Base-by-base conservation (phyloP, 2,113 vertebrate species). In the Grammomys surdaster region DNA sequence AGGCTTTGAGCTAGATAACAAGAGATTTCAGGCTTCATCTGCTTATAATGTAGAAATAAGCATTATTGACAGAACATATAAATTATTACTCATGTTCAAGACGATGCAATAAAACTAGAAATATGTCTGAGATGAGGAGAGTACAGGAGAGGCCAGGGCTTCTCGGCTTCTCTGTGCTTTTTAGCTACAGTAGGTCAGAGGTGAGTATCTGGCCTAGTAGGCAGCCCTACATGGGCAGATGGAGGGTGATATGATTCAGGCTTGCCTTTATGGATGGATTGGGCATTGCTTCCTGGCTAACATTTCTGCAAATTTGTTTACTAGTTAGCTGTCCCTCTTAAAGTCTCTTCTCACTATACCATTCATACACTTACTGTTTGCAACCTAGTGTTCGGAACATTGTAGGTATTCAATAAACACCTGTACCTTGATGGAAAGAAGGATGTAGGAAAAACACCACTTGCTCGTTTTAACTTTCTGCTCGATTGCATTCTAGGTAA, bases 401-500 rank as follows among this genome's bases (percentile, higher is more conserved):
- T 69, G 51, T 78, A 91, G 84, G 54, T 8, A n/a, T 85, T 94
- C 95, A 97, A 56, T 43, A 82, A 94, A 92, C 22, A 96, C 85
- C 81, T 96, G 65, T 51, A 60, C 46, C 58, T 54, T 75, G 75
- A 67, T 16, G n/a, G 33, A 82, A 82, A 95, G 46, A 2, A 48
- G 8, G 36, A 20, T 4, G 46, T 36, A 82, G 58, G 26, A 67
- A 77, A 92, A 96, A 82, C 20, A 92, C 46, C 14, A 72, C 31
- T 3, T 81, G 48, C 87, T 93, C 94, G 86, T 92, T 97, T 97
- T 80, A 91, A 90, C 60, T 84, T 96, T 96, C 70, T 89, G 81
- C 48, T 77, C 89, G 86, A 63, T 63, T 96, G 43, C 72, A 75
- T 96, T 94, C 93, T 95, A 96, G 92, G 69, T 84, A 97, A 97